A percentile compares a stretch with the other conserved stretches of the same genome.
Conservation (phyloP, 2,888 invertebrate species). For the Panzeria rudis region DNA sequence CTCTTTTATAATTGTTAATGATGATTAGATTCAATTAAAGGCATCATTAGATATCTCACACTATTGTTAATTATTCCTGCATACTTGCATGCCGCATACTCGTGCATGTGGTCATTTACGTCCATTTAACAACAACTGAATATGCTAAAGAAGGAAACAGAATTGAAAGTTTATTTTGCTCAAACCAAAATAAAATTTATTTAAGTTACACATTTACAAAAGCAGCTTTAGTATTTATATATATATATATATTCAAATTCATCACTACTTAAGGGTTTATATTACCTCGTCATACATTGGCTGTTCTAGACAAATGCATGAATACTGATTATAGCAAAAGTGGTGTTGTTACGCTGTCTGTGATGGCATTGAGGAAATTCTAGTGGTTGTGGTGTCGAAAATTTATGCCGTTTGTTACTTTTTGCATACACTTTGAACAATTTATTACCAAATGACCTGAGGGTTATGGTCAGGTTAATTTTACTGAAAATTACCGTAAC, state of each 20-base stretch:
- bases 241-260: conserved; percentile 31
- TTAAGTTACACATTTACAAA: background rate
- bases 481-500: conserved; percentile 72
- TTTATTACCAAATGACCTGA: conserved; percentile 79
- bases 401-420: conserved; percentile 71
- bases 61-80: conserved; percentile 2
- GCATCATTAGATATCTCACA: conserved; percentile 82
- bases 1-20: conserved; percentile 82
- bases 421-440: conserved; percentile 73
- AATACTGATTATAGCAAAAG: conserved; percentile 32
- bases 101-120: conserved; percentile 35
- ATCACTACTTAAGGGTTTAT: background rate
- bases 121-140: conserved; percentile 17
- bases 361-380: conserved; percentile 19
- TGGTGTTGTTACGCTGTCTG: conserved; percentile 8
- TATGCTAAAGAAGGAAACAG: background rate
- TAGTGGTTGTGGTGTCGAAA: conserved; percentile 70
- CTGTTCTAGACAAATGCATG: background rate
- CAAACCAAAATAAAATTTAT: conserved; percentile 1
- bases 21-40: conserved; percentile 84
- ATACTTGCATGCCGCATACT: background rate
- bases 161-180: conserved; percentile 5
- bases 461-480: conserved; percentile 80
- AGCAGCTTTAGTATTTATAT: conserved; percentile 4
- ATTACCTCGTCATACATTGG: conserved; percentile 13